Evolutionary conservation across 2,888 invertebrate species (phyloP).

Genomic region (Chaetogeoica ovagalla): DNA sequence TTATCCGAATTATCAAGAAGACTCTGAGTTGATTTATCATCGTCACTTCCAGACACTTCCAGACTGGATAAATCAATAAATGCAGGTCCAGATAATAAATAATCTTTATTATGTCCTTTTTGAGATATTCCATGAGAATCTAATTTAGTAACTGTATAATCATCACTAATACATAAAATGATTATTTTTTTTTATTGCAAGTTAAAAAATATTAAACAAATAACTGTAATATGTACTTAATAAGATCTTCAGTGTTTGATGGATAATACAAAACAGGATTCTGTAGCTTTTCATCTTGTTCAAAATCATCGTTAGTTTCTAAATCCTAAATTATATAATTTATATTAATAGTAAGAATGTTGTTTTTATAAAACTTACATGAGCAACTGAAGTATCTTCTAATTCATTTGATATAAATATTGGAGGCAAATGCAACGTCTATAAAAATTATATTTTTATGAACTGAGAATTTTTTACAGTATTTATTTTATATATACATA

Average conservation of each 20-base stretch:
- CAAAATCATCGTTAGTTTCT: conserved; percentile 77
- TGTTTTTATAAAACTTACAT: conserved; percentile 22
- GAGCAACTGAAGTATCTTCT: conserved; percentile 23
- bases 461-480: not conserved
- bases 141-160: conserved; percentile 55
- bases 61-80: conserved; percentile 55
- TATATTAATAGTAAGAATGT: not conserved
- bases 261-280: conserved; percentile 74
- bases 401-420: conserved; percentile 41
- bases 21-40: conserved; percentile 76
- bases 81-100: conserved; percentile 23
- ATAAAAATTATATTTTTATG: conserved; percentile 3
- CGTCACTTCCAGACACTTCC: conserved; percentile 63
- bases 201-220: not conserved
- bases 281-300: conserved; percentile 70
- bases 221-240: conserved; percentile 51
- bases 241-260: conserved; percentile 67
- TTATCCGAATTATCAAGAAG: conserved; percentile 75
- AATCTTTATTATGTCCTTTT: conserved; percentile 38
- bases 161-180: conserved; percentile 35
- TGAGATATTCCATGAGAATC: conserved; percentile 55
- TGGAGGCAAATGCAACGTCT: conserved; percentile 39
- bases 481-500: no score
- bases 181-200: not conserved
- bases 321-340: conserved; percentile 60